Conservation (phyloP, 2,113 vertebrate species). For the Emydocephalus ijimae region DNA sequence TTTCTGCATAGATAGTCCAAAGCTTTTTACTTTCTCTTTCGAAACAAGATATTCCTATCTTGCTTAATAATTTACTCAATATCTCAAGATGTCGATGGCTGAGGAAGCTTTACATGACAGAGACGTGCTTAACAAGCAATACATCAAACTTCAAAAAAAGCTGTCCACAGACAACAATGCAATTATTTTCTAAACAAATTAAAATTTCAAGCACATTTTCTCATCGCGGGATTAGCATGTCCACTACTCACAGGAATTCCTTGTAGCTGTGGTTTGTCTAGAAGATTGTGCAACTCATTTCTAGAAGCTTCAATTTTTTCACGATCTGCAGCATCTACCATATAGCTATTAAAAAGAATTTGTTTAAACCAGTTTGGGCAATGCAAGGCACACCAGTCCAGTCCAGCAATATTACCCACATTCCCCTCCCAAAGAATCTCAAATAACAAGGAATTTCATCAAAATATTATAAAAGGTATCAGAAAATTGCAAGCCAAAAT, state of each 20-base stretch:
- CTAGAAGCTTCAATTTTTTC: slow-evolving; percentile 98
- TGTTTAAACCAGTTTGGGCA: neutral
- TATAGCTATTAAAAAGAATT: slow-evolving; percentile 80
- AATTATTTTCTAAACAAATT: neutral
- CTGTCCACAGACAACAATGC: neutral
- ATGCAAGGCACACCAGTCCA: neutral
- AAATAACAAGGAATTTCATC: neutral
- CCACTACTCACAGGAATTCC: slow-evolving; percentile 92
- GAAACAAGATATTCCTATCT: neutral
- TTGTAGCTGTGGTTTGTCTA: slow-evolving; percentile 98
- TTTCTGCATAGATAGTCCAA: neutral
- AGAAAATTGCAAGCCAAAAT: neutral
- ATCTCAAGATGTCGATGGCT: neutral
- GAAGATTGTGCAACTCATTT: slow-evolving; percentile 96
- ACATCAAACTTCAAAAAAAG: neutral
- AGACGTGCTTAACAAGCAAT: neutral
- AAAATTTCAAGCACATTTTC: neutral
- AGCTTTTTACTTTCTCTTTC: neutral
- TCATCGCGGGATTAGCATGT: neutral
- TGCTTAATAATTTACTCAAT: neutral
- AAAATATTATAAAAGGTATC: neutral
- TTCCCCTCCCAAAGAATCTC: neutral
- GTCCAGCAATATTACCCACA: neutral
- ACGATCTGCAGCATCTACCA: slow-evolving; percentile 97
- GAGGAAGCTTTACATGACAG: neutral